Conservation (phyloP, 2,113 vertebrate genomes). For the Podiceps cristatus region DNA sequence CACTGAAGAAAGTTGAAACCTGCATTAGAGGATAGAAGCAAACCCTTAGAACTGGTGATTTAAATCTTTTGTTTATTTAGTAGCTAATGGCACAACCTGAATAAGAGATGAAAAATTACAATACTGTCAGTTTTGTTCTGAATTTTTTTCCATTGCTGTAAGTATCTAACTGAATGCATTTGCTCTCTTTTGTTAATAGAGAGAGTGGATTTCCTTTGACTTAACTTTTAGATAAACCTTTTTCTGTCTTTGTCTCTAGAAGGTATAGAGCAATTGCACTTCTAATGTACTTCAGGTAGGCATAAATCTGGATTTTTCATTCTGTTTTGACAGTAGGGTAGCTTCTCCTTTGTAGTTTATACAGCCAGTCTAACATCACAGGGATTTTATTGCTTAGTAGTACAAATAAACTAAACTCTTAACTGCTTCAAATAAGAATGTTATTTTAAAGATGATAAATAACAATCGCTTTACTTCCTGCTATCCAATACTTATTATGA, state of each 20-base stretch:
- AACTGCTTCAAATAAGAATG: neutral
- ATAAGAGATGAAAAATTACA: neutral
- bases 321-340: neutral
- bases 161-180: neutral
- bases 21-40: neutral
- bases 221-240: neutral
- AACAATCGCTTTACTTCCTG: neutral
- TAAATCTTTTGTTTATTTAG: neutral
- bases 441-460: neutral
- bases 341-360: neutral
- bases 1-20: neutral
- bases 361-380: neutral
- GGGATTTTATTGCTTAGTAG: neutral
- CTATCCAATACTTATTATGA: neutral
- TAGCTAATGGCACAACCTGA: neutral
- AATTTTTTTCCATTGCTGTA: neutral
- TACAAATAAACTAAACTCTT: neutral
- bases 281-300: neutral
- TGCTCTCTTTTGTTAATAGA: neutral
- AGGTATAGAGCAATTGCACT: neutral
- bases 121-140: neutral
- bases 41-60: neutral
- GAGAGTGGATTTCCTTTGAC: neutral
- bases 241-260: neutral
- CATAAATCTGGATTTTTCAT: neutral